phyloP scores from a whole-genome alignment of 2,888 invertebrate genomes.

The Polydrusus pterygomalis region DNA sequence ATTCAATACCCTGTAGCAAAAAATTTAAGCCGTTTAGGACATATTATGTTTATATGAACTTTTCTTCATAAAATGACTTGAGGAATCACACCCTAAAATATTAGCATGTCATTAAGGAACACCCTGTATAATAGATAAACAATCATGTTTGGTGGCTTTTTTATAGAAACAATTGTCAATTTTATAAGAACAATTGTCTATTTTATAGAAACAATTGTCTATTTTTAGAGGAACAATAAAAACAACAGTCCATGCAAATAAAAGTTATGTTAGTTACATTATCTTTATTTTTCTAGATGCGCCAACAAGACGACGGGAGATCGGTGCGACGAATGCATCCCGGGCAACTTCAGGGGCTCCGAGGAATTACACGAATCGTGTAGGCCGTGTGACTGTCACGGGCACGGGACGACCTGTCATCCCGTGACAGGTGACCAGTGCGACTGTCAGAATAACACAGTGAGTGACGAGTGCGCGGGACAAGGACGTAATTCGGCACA shows the following conservation, averaged over 20 bases:
- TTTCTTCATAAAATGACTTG: too few relatives aligned
- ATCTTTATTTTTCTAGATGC: conserved; percentile 72
- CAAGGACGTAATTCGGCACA: conserved; percentile 82
- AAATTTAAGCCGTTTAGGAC: too few relatives aligned
- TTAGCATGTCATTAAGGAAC: too few relatives aligned
- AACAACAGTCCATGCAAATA: too few relatives aligned
- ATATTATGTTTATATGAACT: too few relatives aligned
- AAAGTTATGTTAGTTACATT: not conserved
- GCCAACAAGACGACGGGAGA: conserved; percentile 88
- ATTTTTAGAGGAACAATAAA: not conserved
- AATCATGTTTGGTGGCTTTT: too few relatives aligned
- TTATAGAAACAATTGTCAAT: too few relatives aligned
- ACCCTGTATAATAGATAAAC: too few relatives aligned
- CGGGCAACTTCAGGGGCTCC: conserved; percentile 79
- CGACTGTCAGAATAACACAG: conserved; percentile 96
- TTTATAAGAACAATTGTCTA: too few relatives aligned
- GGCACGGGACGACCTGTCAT: conserved; percentile 94
- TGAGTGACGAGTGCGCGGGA: conserved; percentile 88
- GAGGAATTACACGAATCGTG: conserved; percentile 86
- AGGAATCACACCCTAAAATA: too few relatives aligned
- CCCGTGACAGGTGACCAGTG: conserved; percentile 93
- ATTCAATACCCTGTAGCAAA: too few relatives aligned
- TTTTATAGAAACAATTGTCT: too few relatives aligned
- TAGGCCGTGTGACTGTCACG: conserved; percentile 93
- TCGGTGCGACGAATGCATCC: conserved; percentile 85